These are phyloP conservation scores for Indri indri DNA, from an alignment of 2,113 vertebrate species.

Conservation along the genomic window DNA sequence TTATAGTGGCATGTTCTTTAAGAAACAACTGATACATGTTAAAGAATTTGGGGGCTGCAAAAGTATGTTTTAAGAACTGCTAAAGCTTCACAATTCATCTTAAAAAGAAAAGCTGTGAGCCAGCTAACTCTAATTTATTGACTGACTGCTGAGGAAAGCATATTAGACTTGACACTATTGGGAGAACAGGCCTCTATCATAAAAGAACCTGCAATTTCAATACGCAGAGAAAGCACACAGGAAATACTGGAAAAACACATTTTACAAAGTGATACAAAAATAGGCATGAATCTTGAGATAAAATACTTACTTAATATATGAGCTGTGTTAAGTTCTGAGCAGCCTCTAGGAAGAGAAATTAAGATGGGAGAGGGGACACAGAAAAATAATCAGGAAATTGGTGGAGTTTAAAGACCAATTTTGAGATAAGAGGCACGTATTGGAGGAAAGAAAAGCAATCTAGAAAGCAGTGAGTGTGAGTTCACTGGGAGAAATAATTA, in stretches of 20 bases:
- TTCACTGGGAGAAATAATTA: not conserved
- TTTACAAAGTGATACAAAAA: not conserved
- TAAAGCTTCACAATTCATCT: conserved; percentile 34
- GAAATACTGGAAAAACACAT: not conserved
- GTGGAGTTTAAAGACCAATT: not conserved
- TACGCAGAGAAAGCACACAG: not conserved
- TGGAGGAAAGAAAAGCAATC: not conserved
- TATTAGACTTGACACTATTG: not conserved
- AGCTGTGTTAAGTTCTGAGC: not conserved
- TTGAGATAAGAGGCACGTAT: not conserved
- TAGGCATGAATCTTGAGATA: not conserved
- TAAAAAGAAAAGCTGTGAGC: not conserved
- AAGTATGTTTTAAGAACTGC: not conserved
- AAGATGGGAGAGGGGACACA: not conserved
- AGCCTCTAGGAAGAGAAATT: not conserved
- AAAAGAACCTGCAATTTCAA: not conserved
- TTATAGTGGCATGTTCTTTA: not conserved
- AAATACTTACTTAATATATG: not conserved
- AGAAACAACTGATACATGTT: not conserved
- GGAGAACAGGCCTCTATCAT: not conserved
- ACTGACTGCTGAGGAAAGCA: not conserved
- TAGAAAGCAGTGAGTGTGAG: not conserved
- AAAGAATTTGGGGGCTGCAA: not conserved
- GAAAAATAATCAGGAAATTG: not conserved
- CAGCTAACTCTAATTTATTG: not conserved